Percentiles rank a stretch among this genome's conserved stretches.
These are phyloP conservation scores for Argynnis bischoffii DNA, from an alignment of 2,888 invertebrate species.

Conservation along the genomic window DNA sequence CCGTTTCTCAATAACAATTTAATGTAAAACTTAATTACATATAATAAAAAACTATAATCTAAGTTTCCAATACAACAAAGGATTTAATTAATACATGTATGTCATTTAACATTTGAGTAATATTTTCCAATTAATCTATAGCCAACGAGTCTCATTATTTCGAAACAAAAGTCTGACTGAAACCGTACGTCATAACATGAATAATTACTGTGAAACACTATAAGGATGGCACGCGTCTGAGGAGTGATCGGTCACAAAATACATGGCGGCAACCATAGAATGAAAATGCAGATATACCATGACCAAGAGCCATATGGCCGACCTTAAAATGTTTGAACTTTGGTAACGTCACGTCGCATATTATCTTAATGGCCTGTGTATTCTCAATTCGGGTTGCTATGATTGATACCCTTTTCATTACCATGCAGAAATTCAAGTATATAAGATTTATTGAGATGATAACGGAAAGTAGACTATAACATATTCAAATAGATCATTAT, in stretches of 20 bases:
- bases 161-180: slow-evolving; percentile 24
- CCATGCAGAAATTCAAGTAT: neutral
- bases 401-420: slow-evolving; percentile 18
- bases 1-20: neutral
- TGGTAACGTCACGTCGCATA: neutral
- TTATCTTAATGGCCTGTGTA: slow-evolving; percentile 30
- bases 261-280: slow-evolving; percentile 31
- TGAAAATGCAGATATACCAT: slow-evolving; percentile 15
- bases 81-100: too few species aligned
- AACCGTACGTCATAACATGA: slow-evolving; percentile 26
- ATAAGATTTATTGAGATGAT: too few species aligned
- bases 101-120: neutral
- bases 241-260: slow-evolving; percentile 31
- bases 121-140: neutral
- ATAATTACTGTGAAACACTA: slow-evolving; percentile 31
- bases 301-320: slow-evolving; percentile 7
- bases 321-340: slow-evolving; percentile 24
- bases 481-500: too few species aligned
- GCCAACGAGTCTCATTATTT: neutral
- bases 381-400: slow-evolving; percentile 20
- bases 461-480: too few species aligned
- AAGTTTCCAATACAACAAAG: too few species aligned
- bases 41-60: too few species aligned
- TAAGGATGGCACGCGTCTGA: slow-evolving; percentile 26
- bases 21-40: too few species aligned